Conservation (phyloP, 2,888 invertebrate genomes). For the Fissipunctia ypsillon region DNA sequence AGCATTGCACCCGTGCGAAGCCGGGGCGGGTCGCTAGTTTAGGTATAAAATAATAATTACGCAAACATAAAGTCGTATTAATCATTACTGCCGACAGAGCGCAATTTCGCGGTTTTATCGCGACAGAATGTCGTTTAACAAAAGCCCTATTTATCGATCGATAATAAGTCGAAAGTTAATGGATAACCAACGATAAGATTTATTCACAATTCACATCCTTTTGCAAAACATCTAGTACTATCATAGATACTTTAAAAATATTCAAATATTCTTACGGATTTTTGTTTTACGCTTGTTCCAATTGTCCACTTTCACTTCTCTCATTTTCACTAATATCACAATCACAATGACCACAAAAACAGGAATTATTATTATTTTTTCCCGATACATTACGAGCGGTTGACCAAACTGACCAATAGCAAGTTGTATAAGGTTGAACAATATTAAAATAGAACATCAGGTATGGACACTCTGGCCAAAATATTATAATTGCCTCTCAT, state of each 20-base stretch:
- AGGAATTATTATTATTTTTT: constrained; percentile 50
- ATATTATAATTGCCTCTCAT: constrained; percentile 44
- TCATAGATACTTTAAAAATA: constrained; percentile 6
- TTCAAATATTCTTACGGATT: constrained; percentile 44
- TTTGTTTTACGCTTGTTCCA: constrained; percentile 47
- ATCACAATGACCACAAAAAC: constrained; percentile 42
- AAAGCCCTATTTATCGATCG: constrained; percentile 42
- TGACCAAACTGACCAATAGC: constrained; percentile 59
- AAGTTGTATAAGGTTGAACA: constrained; percentile 55
- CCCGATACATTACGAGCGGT: constrained; percentile 47
- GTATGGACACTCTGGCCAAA: constrained; percentile 47
- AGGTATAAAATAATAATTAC: constrained; percentile 61
- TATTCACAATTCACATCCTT: constrained; percentile 20
- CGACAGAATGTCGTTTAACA: constrained; percentile 39
- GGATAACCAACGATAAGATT: constrained; percentile 39
- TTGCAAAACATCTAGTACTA: neutral
- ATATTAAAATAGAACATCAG: constrained; percentile 63
- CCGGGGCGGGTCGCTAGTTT: too few relatives aligned
- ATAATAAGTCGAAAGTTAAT: constrained; percentile 37
- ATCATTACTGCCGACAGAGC: constrained; percentile 61
- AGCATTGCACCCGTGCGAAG: too few relatives aligned
- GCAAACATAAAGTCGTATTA: constrained; percentile 58
- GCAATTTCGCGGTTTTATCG: constrained; percentile 60
- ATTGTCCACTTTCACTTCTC: constrained; percentile 53
- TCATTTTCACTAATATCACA: constrained; percentile 53